These are phyloP conservation scores for Psilopsiagon aurifrons DNA, from an alignment of 2,113 vertebrate genomes.

Conservation along the genomic window DNA sequence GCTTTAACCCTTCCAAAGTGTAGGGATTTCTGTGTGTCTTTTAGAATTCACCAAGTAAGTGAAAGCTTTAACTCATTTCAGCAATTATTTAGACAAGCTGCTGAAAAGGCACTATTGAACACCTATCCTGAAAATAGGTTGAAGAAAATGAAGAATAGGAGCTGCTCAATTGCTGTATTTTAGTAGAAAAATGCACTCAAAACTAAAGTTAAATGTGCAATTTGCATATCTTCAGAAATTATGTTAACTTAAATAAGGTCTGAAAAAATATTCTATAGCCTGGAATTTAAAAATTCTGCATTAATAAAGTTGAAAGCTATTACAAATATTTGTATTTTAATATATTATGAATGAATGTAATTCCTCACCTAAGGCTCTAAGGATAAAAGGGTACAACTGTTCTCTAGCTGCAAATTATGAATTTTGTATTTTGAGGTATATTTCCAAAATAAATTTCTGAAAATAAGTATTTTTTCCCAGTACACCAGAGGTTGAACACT, in stretches of 20 bases:
- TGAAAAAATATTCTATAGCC: not conserved
- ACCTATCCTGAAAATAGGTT: not conserved
- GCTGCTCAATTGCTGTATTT: not conserved
- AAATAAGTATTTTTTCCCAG: not conserved
- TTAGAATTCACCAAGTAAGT: constrained; percentile 10
- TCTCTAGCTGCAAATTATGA: not conserved
- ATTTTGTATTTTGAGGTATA: not conserved
- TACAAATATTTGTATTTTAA: not conserved
- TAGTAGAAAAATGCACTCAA: not conserved
- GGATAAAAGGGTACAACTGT: not conserved
- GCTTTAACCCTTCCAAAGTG: constrained; percentile 21
- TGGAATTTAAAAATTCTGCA: not conserved
- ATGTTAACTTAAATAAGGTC: not conserved
- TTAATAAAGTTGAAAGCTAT: not conserved
- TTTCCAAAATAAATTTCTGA: not conserved
- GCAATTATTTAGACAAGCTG: constrained; percentile 45
- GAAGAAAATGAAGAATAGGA: not conserved
- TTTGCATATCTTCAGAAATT: not conserved
- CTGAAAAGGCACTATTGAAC: constrained; percentile 27
- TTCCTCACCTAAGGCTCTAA: not conserved
- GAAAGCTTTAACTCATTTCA: constrained; percentile 47
- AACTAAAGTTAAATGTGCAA: not conserved
- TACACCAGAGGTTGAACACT: not conserved
- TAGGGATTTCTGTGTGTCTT: constrained; percentile 19
- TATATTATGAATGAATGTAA: not conserved